Evolutionary conservation across 2,888 invertebrate species (phyloP).

Genomic region (Drosophila subquinaria): DNA sequence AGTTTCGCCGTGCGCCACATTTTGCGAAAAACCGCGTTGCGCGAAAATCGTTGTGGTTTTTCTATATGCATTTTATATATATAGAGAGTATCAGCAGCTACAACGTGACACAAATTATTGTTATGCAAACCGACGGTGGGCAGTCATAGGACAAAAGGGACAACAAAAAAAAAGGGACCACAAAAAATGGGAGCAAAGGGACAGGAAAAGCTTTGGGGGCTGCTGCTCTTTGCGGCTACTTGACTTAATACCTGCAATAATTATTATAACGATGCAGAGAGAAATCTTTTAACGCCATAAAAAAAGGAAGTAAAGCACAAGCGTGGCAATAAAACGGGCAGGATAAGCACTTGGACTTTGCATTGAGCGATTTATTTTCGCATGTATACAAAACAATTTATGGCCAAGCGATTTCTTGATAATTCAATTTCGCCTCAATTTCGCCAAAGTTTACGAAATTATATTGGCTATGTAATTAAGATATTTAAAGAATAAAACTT

Average conservation of each 20-base stretch:
- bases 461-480: too few species aligned
- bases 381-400: conserved; percentile 68
- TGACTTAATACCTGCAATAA: conserved; percentile 81
- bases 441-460: neutral
- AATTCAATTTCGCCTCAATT: conserved; percentile 13
- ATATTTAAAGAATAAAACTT: neutral
- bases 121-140: conserved; percentile 65
- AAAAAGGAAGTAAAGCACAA: conserved; percentile 52
- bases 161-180: conserved; percentile 49
- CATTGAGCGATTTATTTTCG: conserved; percentile 75
- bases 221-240: conserved; percentile 71
- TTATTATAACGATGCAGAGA: conserved; percentile 76
- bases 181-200: conserved; percentile 29
- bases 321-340: conserved; percentile 67
- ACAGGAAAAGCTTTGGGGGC: conserved; percentile 28
- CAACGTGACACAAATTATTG: conserved; percentile 69
- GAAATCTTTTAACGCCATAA: conserved; percentile 66
- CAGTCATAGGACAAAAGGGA: conserved; percentile 31
- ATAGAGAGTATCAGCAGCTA: conserved; percentile 13
- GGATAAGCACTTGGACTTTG: conserved; percentile 78
- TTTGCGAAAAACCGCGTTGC: conserved; percentile 71
- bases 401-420: conserved; percentile 26
- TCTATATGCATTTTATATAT: conserved; percentile 28
- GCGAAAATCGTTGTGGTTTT: conserved; percentile 75
- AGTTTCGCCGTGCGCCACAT: conserved; percentile 59